A percentile compares a stretch with the other conserved stretches of the same genome.
Conservation (phyloP, 1,140 invertebrate genomes). For the Cotesia glomerata region DNA sequence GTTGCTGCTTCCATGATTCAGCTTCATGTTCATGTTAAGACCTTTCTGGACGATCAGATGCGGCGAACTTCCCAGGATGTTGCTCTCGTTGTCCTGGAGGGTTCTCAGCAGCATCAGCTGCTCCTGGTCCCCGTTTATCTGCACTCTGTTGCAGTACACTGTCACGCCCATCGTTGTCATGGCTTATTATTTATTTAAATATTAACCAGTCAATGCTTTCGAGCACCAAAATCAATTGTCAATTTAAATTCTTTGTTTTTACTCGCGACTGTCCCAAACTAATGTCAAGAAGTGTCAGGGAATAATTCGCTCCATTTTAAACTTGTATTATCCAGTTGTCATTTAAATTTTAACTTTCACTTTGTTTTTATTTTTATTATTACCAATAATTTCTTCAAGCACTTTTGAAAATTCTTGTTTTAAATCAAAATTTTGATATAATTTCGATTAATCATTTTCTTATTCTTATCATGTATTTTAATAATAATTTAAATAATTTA, state of each 20-base stretch:
- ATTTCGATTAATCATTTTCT: no score
- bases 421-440: no score
- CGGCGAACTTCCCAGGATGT: slow-evolving; percentile 52
- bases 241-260: background rate
- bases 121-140: slow-evolving; percentile 52
- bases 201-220: background rate
- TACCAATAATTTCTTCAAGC: background rate
- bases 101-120: slow-evolving; percentile 57
- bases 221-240: no score
- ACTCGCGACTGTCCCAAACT: no score
- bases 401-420: background rate
- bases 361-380: background rate
- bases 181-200: slow-evolving; percentile 8
- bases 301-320: no score
- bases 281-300: no score
- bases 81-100: slow-evolving; percentile 58
- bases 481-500: no score
- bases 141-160: slow-evolving; percentile 54
- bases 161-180: slow-evolving; percentile 61
- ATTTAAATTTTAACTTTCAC: background rate
- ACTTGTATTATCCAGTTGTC: no score
- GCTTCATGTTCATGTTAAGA: slow-evolving; percentile 37
- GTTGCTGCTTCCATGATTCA: slow-evolving; percentile 10
- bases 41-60: slow-evolving; percentile 53
- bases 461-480: no score